phyloP scores from a whole-genome alignment of 2,113 vertebrate species.

The Apodemus speciosus region DNA sequence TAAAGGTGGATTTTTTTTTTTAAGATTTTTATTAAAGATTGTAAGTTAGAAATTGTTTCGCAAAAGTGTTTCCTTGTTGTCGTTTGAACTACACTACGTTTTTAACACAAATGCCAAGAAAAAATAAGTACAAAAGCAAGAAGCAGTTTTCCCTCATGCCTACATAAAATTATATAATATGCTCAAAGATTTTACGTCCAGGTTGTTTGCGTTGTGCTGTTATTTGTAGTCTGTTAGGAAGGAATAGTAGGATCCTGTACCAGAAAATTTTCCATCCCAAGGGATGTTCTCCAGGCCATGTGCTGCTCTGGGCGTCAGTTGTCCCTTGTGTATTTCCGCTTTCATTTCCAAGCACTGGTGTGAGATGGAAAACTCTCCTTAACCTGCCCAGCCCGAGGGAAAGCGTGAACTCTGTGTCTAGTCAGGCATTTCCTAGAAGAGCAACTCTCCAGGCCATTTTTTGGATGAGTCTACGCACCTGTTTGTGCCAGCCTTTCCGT shows the following conservation, averaged over 20 bases:
- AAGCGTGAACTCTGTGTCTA: not conserved
- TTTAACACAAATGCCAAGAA: constrained; percentile 31
- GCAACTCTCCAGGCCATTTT: not conserved
- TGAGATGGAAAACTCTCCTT: not conserved
- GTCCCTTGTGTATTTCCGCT: not conserved
- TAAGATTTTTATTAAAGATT: not conserved
- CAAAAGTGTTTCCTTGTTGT: constrained; percentile 25
- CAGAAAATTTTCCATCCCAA: not conserved
- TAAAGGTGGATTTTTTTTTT: not conserved
- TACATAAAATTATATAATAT: not conserved
- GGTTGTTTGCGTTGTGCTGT: not conserved
- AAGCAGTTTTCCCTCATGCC: constrained; percentile 6
- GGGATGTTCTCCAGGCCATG: not conserved
- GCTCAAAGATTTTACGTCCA: not conserved
- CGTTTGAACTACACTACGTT: constrained; percentile 36
- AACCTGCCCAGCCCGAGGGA: not conserved
- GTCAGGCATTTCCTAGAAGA: not conserved
- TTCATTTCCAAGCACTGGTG: not conserved
- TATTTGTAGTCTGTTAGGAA: constrained; percentile 9
- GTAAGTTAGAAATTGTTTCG: constrained; percentile 48
- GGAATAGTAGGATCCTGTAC: not conserved
- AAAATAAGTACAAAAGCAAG: constrained; percentile 27
- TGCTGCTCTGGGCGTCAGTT: not conserved
- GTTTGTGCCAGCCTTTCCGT: not conserved
- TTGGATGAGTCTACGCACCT: not conserved